A percentile compares a stretch with the other conserved stretches of the same genome.
These are phyloP conservation scores for Luehdorfia chinensis DNA, from an alignment of 1,140 invertebrate species.

Conservation along the genomic window DNA sequence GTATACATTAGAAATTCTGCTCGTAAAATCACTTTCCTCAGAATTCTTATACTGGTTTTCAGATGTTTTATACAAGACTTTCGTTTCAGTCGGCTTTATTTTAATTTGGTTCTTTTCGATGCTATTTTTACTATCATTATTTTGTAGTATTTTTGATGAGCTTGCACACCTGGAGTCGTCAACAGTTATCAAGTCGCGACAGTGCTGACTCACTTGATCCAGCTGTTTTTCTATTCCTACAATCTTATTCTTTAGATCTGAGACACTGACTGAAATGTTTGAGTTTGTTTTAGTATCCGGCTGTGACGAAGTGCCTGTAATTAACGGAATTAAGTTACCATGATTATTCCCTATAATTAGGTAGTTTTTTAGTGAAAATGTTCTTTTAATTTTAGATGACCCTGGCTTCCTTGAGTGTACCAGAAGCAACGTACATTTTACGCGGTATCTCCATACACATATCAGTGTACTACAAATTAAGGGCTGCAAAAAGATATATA, in stretches of 20 bases:
- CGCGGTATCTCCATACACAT: too few relatives aligned
- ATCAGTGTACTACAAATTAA: too few relatives aligned
- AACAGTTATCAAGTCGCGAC: slow-evolving; percentile 33
- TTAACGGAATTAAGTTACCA: background rate
- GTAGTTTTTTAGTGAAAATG: too few relatives aligned
- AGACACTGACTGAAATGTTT: slow-evolving; percentile 45
- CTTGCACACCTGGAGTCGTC: slow-evolving; percentile 14
- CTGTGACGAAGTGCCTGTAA: slow-evolving; percentile 51
- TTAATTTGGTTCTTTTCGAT: slow-evolving; percentile 21
- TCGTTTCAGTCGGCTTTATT: slow-evolving; percentile 32
- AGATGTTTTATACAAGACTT: slow-evolving; percentile 41
- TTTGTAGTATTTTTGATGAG: slow-evolving; percentile 4
- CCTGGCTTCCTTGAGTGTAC: too few relatives aligned
- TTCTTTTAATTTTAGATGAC: too few relatives aligned
- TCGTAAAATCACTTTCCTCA: slow-evolving; percentile 27
- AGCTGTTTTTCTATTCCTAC: slow-evolving; percentile 49
- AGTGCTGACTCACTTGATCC: slow-evolving; percentile 46
- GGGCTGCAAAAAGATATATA: too few relatives aligned
- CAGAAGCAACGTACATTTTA: too few relatives aligned
- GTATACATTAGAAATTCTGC: slow-evolving; percentile 16
- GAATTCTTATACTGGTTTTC: slow-evolving; percentile 29
- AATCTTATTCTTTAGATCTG: slow-evolving; percentile 55
- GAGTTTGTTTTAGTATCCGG: slow-evolving; percentile 48
- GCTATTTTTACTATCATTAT: slow-evolving; percentile 20
- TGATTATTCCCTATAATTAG: too few relatives aligned